Base-by-base conservation (phyloP, 2,113 vertebrate genomes). In the Corvus moneduloides region DNA sequence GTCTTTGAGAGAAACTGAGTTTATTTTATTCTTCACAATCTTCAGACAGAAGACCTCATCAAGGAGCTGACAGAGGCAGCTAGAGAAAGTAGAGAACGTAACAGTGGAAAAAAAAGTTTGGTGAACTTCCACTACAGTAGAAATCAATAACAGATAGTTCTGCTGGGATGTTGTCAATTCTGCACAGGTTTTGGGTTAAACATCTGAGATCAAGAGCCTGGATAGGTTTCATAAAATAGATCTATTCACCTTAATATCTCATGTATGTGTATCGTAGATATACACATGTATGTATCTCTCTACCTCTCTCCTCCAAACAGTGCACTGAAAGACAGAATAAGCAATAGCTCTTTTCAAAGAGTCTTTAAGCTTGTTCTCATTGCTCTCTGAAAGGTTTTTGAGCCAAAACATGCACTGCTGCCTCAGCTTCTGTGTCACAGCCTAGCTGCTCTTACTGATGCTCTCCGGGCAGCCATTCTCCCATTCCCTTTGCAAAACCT, bases 251-350 rank as follows among this genome's bases (percentile, higher is more conserved):
- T n/a, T 64, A 35, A 6, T 13, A 66, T 20, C 20, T 41, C 16
- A 11, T 2, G 2, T 28, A 24, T 7, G 5, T 14, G 2, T 67
- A 33, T 13, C 9, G 3, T 51, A 27, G 24, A 32, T 21, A 19
- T 7, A 5, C 7, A 16, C 3, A 8, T 17, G 5, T 24, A 4
- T 13, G 1, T 37, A 2, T 32, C 4, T 35, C 14, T 77, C 32
- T 18, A 62, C 28, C 26, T 37, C 59, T 9, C 27, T 66, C 28
- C 33, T 78, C 58, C 32, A 35, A 52, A 76, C 26, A 12, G 8
- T 33, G 20, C 46, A 52, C 21, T 27, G 22, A 89, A 93, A 28
- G 14, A 58, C n/a, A 79, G 13, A 75, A 62, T 23, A 68, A 48
- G 35, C 9, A 86, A 26, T 3, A 37, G 20, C 2, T 64, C 10